These are phyloP conservation scores for Telmatherina bonti DNA, from an alignment of 2,797 vertebrate species.

Conservation along the genomic window DNA sequence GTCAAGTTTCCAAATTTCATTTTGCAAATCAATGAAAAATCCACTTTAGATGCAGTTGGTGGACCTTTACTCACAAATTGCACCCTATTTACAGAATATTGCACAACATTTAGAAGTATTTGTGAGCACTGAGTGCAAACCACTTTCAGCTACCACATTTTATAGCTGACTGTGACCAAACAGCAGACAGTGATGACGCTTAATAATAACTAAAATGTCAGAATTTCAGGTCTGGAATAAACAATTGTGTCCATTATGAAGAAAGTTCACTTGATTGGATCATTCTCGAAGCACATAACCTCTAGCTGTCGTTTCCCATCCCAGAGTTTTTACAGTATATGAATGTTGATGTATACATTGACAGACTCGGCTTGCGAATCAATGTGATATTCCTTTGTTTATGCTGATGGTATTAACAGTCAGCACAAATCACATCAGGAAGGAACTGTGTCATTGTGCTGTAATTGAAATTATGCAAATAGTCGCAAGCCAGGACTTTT, in stretches of 20 bases:
- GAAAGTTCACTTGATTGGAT: not conserved
- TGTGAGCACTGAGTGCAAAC: not conserved
- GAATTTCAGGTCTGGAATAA: not conserved
- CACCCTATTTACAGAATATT: not conserved
- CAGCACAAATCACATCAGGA: slow-evolving; percentile 80
- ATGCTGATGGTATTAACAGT: slow-evolving; percentile 81
- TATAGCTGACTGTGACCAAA: not conserved
- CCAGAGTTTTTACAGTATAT: slow-evolving; percentile 25
- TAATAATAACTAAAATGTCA: not conserved
- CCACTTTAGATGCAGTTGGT: not conserved
- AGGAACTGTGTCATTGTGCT: slow-evolving; percentile 78
- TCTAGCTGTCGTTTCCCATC: slow-evolving; percentile 17
- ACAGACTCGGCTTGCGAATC: slow-evolving; percentile 54
- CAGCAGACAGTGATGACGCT: not conserved
- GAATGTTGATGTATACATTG: slow-evolving; percentile 53
- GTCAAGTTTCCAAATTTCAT: slow-evolving; percentile 5
- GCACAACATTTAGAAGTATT: not conserved
- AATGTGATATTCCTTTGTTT: slow-evolving; percentile 71
- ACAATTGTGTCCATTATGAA: not conserved
- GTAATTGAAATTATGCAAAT: slow-evolving; percentile 85
- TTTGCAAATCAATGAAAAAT: slow-evolving; percentile 7
- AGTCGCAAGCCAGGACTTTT: slow-evolving; percentile 67
- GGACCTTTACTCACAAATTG: not conserved
- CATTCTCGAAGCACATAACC: slow-evolving; percentile 17
- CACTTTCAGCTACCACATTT: not conserved